Percentiles rank a stretch among this genome's conserved stretches.
Evolutionary conservation across 92 coral and sea anemone species (phyloP).

Genomic region (Palythoa caribaeorum): DNA sequence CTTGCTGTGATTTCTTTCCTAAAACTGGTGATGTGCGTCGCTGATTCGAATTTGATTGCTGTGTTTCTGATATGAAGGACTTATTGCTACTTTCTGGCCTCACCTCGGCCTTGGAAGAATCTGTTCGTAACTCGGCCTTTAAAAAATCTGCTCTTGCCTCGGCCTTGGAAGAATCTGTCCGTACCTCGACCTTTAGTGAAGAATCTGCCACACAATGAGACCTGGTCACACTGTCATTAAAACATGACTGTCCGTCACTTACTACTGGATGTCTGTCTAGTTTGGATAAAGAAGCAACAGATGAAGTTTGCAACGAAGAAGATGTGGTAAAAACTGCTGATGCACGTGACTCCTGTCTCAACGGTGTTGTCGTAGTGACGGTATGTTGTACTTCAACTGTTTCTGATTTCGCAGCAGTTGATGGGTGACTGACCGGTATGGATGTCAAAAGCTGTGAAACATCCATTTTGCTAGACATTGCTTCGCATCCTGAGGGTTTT

Average conservation of each 20-base stretch:
- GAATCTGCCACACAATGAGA: neutral
- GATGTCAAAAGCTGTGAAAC: constrained; percentile 63
- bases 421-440: neutral
- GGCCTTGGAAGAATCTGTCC: neutral
- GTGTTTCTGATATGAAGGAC: neutral
- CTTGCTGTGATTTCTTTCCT: constrained; percentile 21
- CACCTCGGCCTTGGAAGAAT: constrained; percentile 3
- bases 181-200: neutral
- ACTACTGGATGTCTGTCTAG: constrained; percentile 30
- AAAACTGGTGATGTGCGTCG: constrained; percentile 27
- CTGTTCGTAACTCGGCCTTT: neutral
- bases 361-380: neutral
- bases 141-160: neutral
- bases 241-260: constrained; percentile 13
- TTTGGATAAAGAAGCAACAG: neutral
- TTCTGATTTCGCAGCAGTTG: constrained; percentile 15
- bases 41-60: neutral
- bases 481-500: constrained; percentile 42
- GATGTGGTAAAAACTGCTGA: neutral
- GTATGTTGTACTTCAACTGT: neutral
- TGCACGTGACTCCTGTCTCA: neutral
- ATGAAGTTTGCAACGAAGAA: constrained; percentile 7
- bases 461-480: constrained; percentile 41
- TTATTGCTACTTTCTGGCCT: neutral
- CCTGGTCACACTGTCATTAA: neutral